Conservation (phyloP, 2,797 vertebrate species). For the Danio aesculapii region DNA sequence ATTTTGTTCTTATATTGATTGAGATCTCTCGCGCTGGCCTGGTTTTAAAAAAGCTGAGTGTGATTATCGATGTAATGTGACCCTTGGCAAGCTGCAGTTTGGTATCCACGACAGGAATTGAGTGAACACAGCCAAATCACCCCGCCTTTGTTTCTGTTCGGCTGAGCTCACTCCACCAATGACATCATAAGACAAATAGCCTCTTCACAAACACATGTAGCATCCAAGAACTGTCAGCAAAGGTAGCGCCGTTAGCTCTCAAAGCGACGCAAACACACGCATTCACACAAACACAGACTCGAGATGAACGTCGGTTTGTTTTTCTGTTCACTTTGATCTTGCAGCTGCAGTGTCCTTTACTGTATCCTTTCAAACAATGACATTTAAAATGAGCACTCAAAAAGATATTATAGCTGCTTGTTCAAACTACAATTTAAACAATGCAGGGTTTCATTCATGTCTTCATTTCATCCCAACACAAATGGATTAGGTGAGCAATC, state of each 20-base stretch:
- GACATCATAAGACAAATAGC: slow-evolving; percentile 54
- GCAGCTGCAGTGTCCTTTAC: slow-evolving; percentile 14
- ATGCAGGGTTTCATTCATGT: too few relatives aligned
- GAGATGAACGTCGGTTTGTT: slow-evolving; percentile 1
- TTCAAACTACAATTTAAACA: too few relatives aligned
- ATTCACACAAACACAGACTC: background rate
- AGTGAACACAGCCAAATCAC: slow-evolving; percentile 40
- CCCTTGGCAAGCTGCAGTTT: slow-evolving; percentile 25
- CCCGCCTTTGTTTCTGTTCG: slow-evolving; percentile 47
- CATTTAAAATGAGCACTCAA: too few relatives aligned
- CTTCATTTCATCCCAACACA: too few relatives aligned
- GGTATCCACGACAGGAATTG: slow-evolving; percentile 35
- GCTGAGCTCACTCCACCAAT: slow-evolving; percentile 43
- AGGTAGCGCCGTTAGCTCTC: background rate
- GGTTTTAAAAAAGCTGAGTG: slow-evolving; percentile 14
- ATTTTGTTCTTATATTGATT: slow-evolving; percentile 9
- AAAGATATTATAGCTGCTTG: too few relatives aligned
- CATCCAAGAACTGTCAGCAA: slow-evolving; percentile 22
- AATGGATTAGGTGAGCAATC: too few relatives aligned
- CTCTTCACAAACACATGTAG: slow-evolving; percentile 37
- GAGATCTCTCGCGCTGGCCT: background rate
- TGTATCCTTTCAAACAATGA: background rate
- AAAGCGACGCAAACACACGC: background rate
- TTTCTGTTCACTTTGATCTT: slow-evolving; percentile 27
- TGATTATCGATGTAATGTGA: slow-evolving; percentile 37